phyloP scores from a whole-genome alignment of 2,797 vertebrate species.

The Malurus leucopterus region DNA sequence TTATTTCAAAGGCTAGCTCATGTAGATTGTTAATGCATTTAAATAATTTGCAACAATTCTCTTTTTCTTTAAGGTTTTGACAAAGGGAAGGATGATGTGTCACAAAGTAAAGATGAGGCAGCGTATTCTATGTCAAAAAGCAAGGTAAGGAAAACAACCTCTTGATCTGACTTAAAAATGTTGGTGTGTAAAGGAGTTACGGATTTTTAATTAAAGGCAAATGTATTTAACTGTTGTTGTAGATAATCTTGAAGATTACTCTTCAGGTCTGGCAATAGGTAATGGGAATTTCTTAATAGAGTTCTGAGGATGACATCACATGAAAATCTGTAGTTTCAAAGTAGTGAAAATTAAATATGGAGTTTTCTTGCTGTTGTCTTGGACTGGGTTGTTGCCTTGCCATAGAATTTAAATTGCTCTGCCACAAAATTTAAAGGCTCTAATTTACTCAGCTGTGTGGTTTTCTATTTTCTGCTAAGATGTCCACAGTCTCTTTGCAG shows the following conservation, averaged over 20 bases:
- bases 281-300: not conserved
- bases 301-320: not conserved
- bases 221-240: not conserved
- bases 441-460: not conserved
- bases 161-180: not conserved
- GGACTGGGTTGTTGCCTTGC: not conserved
- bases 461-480: not conserved
- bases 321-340: not conserved
- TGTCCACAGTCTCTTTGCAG: not conserved
- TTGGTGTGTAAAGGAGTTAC: not conserved
- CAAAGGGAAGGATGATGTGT: conserved; percentile 87
- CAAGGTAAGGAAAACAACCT: conserved; percentile 80
- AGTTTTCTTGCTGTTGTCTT: not conserved
- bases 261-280: not conserved
- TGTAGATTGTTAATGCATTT: not conserved
- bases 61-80: conserved; percentile 84
- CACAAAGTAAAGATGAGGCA: conserved; percentile 88
- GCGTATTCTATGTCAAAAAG: conserved; percentile 93
- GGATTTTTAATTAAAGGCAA: not conserved
- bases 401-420: not conserved
- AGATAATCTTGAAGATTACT: not conserved
- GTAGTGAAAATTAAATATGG: not conserved
- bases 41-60: not conserved
- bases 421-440: not conserved
- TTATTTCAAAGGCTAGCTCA: not conserved